phyloP scores from a whole-genome alignment of 2,113 vertebrate species.

The Glareola pratincola region DNA sequence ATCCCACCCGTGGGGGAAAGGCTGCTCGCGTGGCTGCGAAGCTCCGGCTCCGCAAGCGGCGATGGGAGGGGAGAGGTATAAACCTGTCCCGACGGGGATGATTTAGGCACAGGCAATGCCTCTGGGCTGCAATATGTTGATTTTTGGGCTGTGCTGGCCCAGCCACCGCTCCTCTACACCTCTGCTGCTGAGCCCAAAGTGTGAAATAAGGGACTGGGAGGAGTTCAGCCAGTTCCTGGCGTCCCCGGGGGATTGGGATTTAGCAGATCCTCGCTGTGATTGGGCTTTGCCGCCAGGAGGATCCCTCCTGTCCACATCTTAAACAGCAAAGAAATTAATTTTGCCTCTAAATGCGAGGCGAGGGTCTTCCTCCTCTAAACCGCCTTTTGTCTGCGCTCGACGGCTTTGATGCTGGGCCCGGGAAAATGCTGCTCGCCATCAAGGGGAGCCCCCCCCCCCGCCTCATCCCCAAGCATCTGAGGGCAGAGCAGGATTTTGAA shows the following conservation, averaged over 20 bases:
- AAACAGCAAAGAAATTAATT: conserved; percentile 9
- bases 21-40: not conserved
- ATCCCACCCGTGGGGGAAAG: accelerated
- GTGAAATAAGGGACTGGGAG: not conserved
- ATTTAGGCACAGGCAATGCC: not conserved
- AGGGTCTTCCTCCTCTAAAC: not conserved
- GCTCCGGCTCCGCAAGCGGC: not conserved
- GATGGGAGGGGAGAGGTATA: too few species aligned
- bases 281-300: not conserved
- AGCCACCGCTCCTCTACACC: accelerated
- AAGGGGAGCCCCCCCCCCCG: not conserved
- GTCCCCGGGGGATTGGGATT: not conserved
- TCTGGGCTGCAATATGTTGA: accelerated
- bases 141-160: not conserved
- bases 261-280: not conserved
- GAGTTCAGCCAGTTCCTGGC: not conserved
- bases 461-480: not conserved
- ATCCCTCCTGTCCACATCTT: not conserved
- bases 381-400: not conserved
- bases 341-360: accelerated
- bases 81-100: not conserved
- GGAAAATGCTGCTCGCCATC: not conserved
- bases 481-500: conserved; percentile 5
- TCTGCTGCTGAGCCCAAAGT: not conserved
- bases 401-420: conserved; percentile 18